Base-by-base conservation (phyloP, 1,140 invertebrate species). In the Heliconius nattereri region DNA sequence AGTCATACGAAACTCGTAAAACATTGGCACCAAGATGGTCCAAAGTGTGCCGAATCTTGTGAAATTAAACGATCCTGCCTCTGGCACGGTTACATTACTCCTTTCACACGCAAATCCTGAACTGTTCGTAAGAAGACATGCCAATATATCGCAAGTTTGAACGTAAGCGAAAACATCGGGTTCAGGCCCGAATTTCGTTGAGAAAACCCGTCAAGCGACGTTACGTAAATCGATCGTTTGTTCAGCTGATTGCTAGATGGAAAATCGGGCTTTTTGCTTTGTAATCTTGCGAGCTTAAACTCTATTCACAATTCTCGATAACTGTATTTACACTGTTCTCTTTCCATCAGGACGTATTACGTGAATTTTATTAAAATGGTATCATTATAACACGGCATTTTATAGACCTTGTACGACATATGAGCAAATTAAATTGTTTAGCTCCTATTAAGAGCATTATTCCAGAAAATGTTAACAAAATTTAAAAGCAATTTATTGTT, bases 1-100 rank as follows among this genome's bases (percentile, higher is more conserved):
- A 90, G 86, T 89, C 90, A 88, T 91, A 88, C 87, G 84, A 86
- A 90, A 87, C 85, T 92, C 90, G 88, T 92, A 92, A 92, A 92
- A 92, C 84, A 85, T 86, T 79, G 84, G 80, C 80, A 85, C 84
- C 84, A 85, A 87, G 82, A 85, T 83, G 81, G 73, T 86, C 84
- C 79, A 75, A 71, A 75, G 73, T n/a, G 60, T 52, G 57, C 82
- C 75, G 37, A 87, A 88, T 85, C 84, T 85, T 85, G 79, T 82
- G 83, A 84, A 89, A 91, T 90, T 92, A 90, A 90, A 91, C 90
- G 87, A 89, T 81, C 78, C 82, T 85, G 85, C 85, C 87, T 81
- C 85, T 84, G 84, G 79, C 75, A 78, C 76, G 45, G 85, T 89
- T 91, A 90, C 89, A 90, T 92, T 91, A 82, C 91, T 87, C 83